Percentiles rank a stretch among this genome's conserved stretches.
These are phyloP conservation scores for Protonemura montana DNA, from an alignment of 2,888 invertebrate genomes.

Conservation along the genomic window DNA sequence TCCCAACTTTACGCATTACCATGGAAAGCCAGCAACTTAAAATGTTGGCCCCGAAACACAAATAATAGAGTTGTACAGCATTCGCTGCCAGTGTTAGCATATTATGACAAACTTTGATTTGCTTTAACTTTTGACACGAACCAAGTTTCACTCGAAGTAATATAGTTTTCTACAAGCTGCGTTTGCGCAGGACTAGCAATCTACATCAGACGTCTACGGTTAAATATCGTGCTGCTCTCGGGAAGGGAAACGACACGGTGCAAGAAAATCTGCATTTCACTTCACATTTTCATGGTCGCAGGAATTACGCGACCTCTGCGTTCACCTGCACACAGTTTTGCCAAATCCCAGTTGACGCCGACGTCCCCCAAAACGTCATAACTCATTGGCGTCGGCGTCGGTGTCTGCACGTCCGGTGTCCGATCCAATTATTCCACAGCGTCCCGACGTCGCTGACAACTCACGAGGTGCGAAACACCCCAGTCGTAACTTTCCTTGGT, in stretches of 20 bases:
- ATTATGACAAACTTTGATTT: background rate
- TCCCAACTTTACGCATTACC: background rate
- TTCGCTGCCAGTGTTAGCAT: background rate
- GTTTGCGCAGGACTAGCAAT: background rate
- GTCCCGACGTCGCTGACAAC: background rate
- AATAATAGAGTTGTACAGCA: background rate
- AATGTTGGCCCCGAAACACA: background rate
- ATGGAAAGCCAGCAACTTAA: background rate
- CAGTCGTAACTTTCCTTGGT: background rate
- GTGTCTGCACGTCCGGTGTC: background rate
- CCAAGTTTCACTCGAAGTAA: background rate
- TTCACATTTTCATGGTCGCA: background rate
- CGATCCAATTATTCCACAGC: background rate
- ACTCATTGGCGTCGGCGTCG: constrained; percentile 3
- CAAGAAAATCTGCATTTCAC: background rate
- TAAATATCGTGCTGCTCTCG: background rate
- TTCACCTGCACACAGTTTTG: background rate
- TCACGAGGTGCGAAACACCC: background rate
- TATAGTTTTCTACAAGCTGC: background rate
- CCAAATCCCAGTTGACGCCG: background rate
- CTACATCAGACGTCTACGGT: background rate
- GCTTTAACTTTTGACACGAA: background rate
- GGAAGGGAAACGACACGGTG: background rate
- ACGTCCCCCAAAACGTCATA: background rate
- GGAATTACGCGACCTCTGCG: background rate